Evolutionary conservation across 2,888 invertebrate genomes (phyloP), one percentile per base, ranked within the genome.

Genomic region (Stictocephala bisonia): DNA sequence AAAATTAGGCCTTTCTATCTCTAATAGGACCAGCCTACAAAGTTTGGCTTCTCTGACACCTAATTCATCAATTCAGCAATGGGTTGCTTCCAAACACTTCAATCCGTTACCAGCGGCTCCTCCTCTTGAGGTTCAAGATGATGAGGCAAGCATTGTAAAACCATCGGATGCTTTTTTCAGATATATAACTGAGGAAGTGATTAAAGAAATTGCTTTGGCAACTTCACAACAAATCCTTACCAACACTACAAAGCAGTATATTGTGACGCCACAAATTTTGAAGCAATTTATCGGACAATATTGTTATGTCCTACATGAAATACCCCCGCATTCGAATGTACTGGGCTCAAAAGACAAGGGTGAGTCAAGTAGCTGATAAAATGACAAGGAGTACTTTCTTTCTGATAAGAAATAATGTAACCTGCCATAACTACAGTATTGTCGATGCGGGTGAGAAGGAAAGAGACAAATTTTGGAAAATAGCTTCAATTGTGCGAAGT

Each of bases 261-360:
- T 58, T 58, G 58, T 58, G 26, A 58, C 58, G 18, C 29, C 31
- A 7, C 58, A 27, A 27, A 31, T 27, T 13, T 6, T 58, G 31
- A 58, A 58, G 26, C 27, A 58, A n/a, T 66, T 72, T 44, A 29
- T 72, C 44, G 72, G 66, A n/a, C 15, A 44, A 58, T 20, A 66
- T 72, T 20, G 51, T 41, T 15, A 67, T 72, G 72, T 72, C 72
- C 24, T 66, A 66, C 20, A n/a, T 72, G 48, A 27, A 48, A 48
- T 64, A 41, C 29, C 72, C 64, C 9, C 40, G 64, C 15, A 72
- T 72, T 51, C 24, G 66, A 35, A 72, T 72, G 72, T 72, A 72
- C 48, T 72, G 72, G 72, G 48, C 72, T 7, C 24, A 18, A 29
- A 66, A 66, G 31, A 41, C 64, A 24, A 44, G 72, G 20, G 64